Conservation (phyloP, 2,113 vertebrate species). For the Aleadryas rufinucha region DNA sequence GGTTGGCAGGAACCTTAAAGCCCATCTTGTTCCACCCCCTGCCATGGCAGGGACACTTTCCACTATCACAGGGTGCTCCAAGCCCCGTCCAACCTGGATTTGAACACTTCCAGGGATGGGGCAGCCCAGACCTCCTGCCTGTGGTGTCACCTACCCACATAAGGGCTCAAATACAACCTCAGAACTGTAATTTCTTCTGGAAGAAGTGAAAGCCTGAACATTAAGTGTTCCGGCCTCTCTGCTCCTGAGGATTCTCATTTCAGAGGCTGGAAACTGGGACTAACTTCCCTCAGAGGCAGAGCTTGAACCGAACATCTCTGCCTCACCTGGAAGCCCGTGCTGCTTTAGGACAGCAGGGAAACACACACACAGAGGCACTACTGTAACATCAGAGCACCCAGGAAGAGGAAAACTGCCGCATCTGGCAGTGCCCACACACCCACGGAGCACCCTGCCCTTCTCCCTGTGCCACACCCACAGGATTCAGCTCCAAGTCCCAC, state of each 20-base stretch:
- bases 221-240: background rate
- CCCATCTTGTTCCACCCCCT: background rate
- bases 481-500: slow-evolving; percentile 25
- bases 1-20: background rate
- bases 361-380: rapidly evolving
- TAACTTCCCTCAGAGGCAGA: background rate
- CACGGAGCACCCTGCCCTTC: background rate
- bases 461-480: background rate
- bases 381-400: background rate
- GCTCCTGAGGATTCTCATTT: background rate
- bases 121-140: background rate
- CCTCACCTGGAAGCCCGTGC: background rate
- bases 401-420: background rate
- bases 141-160: background rate
- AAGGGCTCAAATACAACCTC: background rate
- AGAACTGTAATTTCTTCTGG: background rate
- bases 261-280: background rate
- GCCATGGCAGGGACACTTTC: background rate
- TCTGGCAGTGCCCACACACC: rapidly evolving
- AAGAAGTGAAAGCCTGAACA: background rate
- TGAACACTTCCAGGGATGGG: background rate
- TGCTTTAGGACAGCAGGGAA: background rate
- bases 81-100: background rate
- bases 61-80: background rate
- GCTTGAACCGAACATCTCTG: background rate